Base-by-base conservation (phyloP, 2,113 vertebrate genomes). In the Ptyas mucosa region DNA sequence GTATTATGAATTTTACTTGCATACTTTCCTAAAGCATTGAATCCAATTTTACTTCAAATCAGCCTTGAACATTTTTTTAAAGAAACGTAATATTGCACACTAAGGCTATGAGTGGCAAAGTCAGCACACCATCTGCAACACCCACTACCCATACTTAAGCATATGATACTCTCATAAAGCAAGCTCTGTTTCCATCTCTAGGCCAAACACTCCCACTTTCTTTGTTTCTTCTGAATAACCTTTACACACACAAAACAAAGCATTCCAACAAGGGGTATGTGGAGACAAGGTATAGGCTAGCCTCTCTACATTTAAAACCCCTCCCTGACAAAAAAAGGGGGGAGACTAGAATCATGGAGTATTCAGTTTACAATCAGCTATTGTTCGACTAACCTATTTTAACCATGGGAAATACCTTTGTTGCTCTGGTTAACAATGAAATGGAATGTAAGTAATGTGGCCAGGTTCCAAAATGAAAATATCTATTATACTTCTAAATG, bases 151-250 rank as follows among this genome's bases (percentile, higher is more conserved):
- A 34, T n/a, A 54, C 26, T 64, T 81, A 89, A 81, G 64, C 26
- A 92, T 24, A 29, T 3, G 20, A 69, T 91, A 89, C 43, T 12
- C 15, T 89, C 43, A 93, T 89, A 91, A 89, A 86, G 49, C 26
- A 61, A 93, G 46, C 57, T 90, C 51, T 87, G 21, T 91, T 87
- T 64, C 81, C 21, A 54, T 51, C 24, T 34, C n/a, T 34, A 43
- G 24, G 43, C 85, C 61, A 51, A 75, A 88, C 21, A 52, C 87
- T 85, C 49, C 39, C 54, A n/a, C n/a, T 21, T 23, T 12, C 81
- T 91, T 93, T 89, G 51, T 61, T 91, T 69, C 85, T 91, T 24
- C 90, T 91, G 75, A 87, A 24, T 93, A 90, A 91, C 57, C 81
- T 93, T 86, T 91, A 18, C 61, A 53, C 58, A 88, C 52, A 91